Percentiles rank a stretch among this genome's conserved stretches.
Evolutionary conservation across 92 coral and sea anemone species (phyloP).

Genomic region (Actinernus sp.): DNA sequence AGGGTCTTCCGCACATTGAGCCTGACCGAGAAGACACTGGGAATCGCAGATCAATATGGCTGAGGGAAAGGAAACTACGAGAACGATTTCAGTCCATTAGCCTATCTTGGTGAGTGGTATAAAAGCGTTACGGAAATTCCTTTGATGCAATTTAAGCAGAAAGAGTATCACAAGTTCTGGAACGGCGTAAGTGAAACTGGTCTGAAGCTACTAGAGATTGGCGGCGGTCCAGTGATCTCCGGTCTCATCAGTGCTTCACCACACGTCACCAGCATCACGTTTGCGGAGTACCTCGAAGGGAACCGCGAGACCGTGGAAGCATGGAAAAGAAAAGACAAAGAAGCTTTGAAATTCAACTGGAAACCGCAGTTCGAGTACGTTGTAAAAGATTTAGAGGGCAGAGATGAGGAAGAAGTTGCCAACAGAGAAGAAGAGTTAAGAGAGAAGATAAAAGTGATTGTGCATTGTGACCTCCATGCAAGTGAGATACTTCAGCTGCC

Average conservation of each 20-base stretch:
- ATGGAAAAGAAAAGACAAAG: slow-evolving; percentile 20
- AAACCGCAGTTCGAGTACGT: slow-evolving; percentile 28
- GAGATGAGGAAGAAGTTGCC: slow-evolving; percentile 1
- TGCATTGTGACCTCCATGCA: slow-evolving; percentile 23
- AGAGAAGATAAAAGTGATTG: slow-evolving; percentile 35
- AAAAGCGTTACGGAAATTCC: too few relatives aligned
- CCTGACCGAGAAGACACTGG: too few relatives aligned
- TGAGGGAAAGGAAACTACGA: too few relatives aligned
- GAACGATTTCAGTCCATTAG: too few relatives aligned
- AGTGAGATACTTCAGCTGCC: not conserved
- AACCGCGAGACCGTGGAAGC: slow-evolving; percentile 43
- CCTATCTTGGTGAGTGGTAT: too few relatives aligned
- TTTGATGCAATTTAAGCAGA: too few relatives aligned
- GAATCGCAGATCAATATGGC: too few relatives aligned
- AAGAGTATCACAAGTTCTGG: too few relatives aligned
- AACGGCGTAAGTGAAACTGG: too few relatives aligned
- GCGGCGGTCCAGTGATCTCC: too few relatives aligned
- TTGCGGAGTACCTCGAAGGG: slow-evolving; percentile 41
- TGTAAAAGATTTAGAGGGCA: slow-evolving; percentile 35
- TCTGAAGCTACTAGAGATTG: too few relatives aligned
- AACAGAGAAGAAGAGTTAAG: slow-evolving; percentile 31
- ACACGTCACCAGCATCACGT: slow-evolving; percentile 29
- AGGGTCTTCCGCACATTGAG: too few relatives aligned
- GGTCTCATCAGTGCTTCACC: slow-evolving; percentile 40
- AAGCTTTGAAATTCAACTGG: slow-evolving; percentile 51